These are phyloP conservation scores for Brachyrhaphis roseni DNA, from an alignment of 2,797 vertebrate species.

Conservation along the genomic window DNA sequence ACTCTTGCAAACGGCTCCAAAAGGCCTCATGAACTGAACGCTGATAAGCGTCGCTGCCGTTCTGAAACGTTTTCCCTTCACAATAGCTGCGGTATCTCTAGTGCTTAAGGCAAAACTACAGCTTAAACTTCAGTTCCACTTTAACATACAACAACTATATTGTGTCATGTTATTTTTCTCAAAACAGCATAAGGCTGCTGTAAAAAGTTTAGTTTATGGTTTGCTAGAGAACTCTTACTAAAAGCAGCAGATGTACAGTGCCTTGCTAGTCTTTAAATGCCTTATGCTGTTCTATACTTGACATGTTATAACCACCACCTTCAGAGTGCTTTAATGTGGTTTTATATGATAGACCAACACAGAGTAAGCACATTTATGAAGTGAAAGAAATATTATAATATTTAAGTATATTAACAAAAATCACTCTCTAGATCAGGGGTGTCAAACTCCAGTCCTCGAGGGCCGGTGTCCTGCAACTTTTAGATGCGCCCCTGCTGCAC, in stretches of 20 bases:
- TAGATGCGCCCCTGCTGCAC: no score
- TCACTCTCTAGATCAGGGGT: no score
- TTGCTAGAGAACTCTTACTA: not conserved
- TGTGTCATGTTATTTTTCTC: not conserved
- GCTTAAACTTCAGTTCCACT: not conserved
- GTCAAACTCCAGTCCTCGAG: no score
- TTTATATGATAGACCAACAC: slow-evolving; percentile 2
- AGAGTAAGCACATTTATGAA: not conserved
- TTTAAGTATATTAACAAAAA: not conserved
- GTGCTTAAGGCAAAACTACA: not conserved
- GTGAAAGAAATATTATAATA: not conserved
- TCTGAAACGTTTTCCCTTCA: not conserved
- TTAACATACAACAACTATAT: not conserved
- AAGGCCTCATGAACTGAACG: not conserved
- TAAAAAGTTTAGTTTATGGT: not conserved
- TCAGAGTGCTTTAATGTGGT: not conserved
- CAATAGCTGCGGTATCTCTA: not conserved
- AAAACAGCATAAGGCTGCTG: not conserved
- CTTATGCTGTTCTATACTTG: not conserved
- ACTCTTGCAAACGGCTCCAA: no score
- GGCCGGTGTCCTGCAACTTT: no score
- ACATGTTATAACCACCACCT: not conserved
- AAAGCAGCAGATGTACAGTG: not conserved
- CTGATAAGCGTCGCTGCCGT: not conserved
- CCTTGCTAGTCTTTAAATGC: not conserved